A percentile compares a stretch with the other conserved stretches of the same genome.
phyloP scores from a whole-genome alignment of 2,113 vertebrate species.

The Shinisaurus crocodilurus region DNA sequence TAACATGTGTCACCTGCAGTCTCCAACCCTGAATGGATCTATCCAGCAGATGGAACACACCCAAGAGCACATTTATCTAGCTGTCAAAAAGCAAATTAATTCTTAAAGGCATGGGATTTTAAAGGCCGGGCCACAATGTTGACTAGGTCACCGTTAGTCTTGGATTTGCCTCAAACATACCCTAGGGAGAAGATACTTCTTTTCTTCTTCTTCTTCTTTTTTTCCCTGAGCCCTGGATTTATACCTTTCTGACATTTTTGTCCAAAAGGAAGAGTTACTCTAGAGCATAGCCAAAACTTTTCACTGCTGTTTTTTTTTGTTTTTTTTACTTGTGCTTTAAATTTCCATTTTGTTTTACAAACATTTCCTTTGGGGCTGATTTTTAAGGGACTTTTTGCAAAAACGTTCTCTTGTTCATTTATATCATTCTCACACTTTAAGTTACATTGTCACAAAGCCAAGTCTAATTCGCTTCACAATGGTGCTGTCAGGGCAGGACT shows the following conservation, averaged over 20 bases:
- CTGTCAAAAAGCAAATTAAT: neutral
- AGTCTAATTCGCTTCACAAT: neutral
- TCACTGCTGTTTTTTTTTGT: neutral
- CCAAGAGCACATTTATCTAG: neutral
- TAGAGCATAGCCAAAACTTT: neutral
- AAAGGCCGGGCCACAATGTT: neutral
- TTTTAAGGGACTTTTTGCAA: neutral
- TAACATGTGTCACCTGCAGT: neutral
- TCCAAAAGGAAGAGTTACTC: conserved; percentile 39
- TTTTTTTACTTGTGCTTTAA: neutral
- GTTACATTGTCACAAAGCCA: neutral
- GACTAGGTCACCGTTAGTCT: conserved; percentile 27
- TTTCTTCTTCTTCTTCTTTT: neutral
- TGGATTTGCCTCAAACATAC: conserved; percentile 40
- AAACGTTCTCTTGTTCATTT: neutral
- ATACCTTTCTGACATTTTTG: conserved; percentile 5
- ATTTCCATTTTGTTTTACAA: too few relatives aligned
- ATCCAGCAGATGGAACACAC: fast-evolving
- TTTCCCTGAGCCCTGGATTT: conserved; percentile 1
- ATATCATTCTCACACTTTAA: neutral
- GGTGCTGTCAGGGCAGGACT: too few relatives aligned
- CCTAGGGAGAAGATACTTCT: neutral
- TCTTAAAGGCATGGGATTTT: neutral
- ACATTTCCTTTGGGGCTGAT: neutral
- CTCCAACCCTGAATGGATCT: neutral